phyloP scores from a whole-genome alignment of 2,113 vertebrate genomes.

The Pimephales promelas region DNA sequence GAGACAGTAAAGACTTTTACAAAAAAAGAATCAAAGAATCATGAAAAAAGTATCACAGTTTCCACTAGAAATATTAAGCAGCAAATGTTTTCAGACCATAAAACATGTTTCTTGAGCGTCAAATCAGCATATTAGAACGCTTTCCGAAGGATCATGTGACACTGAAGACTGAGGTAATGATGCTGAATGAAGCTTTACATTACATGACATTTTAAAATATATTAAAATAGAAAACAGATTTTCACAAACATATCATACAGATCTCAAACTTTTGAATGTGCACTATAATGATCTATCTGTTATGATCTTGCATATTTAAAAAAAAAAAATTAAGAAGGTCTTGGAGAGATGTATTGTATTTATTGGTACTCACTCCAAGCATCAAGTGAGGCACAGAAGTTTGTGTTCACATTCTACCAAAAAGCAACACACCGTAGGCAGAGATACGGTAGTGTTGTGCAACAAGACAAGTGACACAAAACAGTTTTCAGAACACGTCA shows the following conservation, averaged over 20 bases:
- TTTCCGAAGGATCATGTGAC: neutral
- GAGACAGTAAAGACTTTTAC: too few relatives aligned
- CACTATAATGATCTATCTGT: neutral
- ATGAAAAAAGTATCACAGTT: too few relatives aligned
- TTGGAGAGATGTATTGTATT: neutral
- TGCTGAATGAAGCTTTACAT: neutral
- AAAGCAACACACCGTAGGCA: neutral
- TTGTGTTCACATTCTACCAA: neutral
- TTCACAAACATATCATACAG: neutral
- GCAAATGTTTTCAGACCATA: too few relatives aligned
- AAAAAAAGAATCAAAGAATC: too few relatives aligned
- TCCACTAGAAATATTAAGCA: too few relatives aligned
- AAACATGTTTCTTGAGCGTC: neutral
- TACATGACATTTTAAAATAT: neutral
- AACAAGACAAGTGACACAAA: constrained; percentile 14
- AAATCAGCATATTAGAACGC: neutral
- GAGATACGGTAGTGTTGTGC: neutral
- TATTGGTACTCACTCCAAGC: constrained; percentile 1
- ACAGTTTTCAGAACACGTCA: neutral
- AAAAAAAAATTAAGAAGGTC: neutral
- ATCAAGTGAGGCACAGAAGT: constrained; percentile 13
- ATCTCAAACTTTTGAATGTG: neutral
- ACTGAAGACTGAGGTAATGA: neutral
- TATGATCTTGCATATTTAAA: too few relatives aligned
- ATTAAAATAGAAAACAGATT: neutral